phyloP scores from a whole-genome alignment of 1,140 invertebrate genomes.

The Chymomyza costata region DNA sequence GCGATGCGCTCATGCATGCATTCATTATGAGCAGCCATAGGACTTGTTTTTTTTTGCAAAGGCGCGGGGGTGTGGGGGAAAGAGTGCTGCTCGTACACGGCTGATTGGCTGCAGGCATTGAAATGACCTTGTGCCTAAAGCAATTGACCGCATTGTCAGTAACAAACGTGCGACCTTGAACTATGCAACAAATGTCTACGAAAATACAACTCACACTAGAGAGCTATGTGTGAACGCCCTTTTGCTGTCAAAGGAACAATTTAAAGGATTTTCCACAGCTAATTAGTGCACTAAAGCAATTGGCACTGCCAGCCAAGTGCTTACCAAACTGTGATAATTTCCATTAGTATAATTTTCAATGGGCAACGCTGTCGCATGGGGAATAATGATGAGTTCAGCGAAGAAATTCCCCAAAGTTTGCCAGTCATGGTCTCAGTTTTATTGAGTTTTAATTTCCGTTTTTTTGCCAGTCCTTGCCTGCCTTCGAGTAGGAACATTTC shows the following conservation, averaged over 20 bases:
- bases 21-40: constrained; percentile 11
- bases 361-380: constrained; percentile 1
- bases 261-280: constrained; percentile 36
- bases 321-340: constrained; percentile 10
- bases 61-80: neutral
- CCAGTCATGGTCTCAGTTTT: constrained; percentile 18
- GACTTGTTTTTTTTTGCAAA: neutral
- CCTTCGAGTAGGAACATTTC: constrained; percentile 19
- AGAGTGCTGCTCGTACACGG: constrained; percentile 3
- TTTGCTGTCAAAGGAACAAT: constrained; percentile 32
- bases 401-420: constrained; percentile 18
- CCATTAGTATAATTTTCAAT: constrained; percentile 31
- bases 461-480: constrained; percentile 18
- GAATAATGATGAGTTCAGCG: constrained; percentile 15
- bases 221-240: constrained; percentile 26
- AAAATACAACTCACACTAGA: constrained; percentile 4
- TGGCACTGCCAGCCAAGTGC: constrained; percentile 16
- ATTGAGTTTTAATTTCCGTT: constrained; percentile 62
- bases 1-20: constrained; percentile 5
- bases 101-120: neutral
- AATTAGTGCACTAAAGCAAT: constrained; percentile 39
- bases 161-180: constrained; percentile 38
- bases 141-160: no score
- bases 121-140: constrained; percentile 41
- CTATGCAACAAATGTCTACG: constrained; percentile 7